These are phyloP conservation scores for Mormyrops attenuatus DNA, from an alignment of 2,797 vertebrate species.

Conservation along the genomic window DNA sequence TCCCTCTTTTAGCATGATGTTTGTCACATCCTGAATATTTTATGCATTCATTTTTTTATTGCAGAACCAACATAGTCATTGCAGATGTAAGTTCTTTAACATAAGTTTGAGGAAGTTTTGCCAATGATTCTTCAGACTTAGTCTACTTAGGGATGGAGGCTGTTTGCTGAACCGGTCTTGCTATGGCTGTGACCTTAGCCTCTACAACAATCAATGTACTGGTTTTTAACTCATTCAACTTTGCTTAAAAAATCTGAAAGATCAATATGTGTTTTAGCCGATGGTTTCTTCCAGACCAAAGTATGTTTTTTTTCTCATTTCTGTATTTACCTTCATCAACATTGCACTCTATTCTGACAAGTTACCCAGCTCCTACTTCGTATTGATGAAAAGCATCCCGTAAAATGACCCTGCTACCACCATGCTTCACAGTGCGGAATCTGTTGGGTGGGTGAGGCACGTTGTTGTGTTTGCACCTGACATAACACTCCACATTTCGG, in stretches of 20 bases:
- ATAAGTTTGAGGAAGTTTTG: not conserved
- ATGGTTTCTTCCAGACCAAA: not conserved
- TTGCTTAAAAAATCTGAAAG: not conserved
- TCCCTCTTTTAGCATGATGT: not conserved
- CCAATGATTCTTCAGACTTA: not conserved
- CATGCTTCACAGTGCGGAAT: not conserved
- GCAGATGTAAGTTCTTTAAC: not conserved
- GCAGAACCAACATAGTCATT: not conserved
- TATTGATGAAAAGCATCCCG: not conserved
- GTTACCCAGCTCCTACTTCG: not conserved
- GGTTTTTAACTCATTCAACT: not conserved
- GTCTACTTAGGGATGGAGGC: not conserved
- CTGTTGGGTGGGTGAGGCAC: not conserved
- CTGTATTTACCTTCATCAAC: not conserved
- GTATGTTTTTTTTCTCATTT: not conserved
- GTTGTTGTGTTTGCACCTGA: slow-evolving; percentile 7
- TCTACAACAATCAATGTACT: not conserved
- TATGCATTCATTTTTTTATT: not conserved
- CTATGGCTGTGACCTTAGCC: not conserved
- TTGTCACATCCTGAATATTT: not conserved
- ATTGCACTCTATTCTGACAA: not conserved
- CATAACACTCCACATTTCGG: not conserved
- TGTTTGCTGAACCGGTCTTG: not conserved
- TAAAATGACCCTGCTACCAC: not conserved
- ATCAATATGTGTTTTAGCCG: not conserved